These are phyloP conservation scores for Danio kyathit DNA, from an alignment of 2,797 vertebrate species.

Conservation along the genomic window DNA sequence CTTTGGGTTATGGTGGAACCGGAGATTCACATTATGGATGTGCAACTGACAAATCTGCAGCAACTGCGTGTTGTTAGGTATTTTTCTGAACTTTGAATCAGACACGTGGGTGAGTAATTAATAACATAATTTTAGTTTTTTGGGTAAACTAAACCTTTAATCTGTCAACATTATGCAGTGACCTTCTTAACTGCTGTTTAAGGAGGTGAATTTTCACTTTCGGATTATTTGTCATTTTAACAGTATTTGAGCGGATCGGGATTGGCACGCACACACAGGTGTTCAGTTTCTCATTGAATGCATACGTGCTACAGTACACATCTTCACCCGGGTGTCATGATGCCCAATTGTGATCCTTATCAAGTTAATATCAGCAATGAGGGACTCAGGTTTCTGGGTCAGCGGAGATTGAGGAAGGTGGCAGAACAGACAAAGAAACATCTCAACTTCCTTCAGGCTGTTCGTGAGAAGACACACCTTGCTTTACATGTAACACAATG, in stretches of 20 bases:
- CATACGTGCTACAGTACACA: not conserved
- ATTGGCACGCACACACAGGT: not conserved
- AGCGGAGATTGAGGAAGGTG: constrained; percentile 26
- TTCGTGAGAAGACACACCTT: not conserved
- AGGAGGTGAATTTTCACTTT: not conserved
- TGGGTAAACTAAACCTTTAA: too few species aligned
- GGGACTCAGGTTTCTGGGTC: constrained; percentile 36
- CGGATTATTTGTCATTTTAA: not conserved
- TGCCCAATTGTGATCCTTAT: not conserved
- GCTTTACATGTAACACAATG: constrained; percentile 31
- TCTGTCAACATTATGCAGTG: too few species aligned
- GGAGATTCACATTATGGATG: too few species aligned
- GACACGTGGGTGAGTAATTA: too few species aligned
- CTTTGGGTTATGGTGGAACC: too few species aligned
- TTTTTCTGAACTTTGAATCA: too few species aligned
- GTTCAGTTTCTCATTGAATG: not conserved
- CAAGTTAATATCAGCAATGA: constrained; percentile 17
- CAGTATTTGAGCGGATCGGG: not conserved
- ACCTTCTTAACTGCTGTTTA: too few species aligned
- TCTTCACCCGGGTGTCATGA: not conserved
- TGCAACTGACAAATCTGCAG: too few species aligned
- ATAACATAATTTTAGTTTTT: too few species aligned
- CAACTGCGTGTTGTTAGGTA: too few species aligned
- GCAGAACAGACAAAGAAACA: constrained; percentile 6
- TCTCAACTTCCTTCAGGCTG: constrained; percentile 23